Evolutionary conservation across 2,888 invertebrate species (phyloP).

Genomic region (Acheta domesticus): DNA sequence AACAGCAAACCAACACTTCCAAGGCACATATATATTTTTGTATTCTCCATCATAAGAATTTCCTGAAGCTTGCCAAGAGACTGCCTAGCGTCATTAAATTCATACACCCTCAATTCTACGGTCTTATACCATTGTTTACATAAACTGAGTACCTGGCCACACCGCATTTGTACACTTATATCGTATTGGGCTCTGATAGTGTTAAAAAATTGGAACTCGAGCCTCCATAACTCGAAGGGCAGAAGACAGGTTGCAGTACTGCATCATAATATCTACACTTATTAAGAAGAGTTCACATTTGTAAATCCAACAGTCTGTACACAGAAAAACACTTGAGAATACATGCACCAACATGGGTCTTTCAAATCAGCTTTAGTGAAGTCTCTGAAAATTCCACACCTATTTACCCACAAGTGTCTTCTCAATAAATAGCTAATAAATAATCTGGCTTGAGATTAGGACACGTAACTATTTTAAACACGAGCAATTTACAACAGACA

Average conservation of each 20-base stretch:
- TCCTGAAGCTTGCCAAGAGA: background rate
- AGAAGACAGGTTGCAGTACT: slow-evolving; percentile 19
- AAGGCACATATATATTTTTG: slow-evolving; percentile 29
- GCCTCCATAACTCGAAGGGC: slow-evolving; percentile 18
- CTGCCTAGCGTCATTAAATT: slow-evolving; percentile 12
- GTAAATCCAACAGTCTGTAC: slow-evolving; percentile 18
- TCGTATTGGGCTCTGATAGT: slow-evolving; percentile 42
- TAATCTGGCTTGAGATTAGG: background rate
- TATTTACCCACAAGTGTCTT: slow-evolving; percentile 20
- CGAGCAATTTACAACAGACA: slow-evolving; percentile 1
- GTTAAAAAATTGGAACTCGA: slow-evolving; percentile 22
- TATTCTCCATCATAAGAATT: background rate
- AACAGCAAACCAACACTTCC: slow-evolving; percentile 21
- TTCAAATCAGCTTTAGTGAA: background rate
- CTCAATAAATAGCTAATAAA: slow-evolving; percentile 10
- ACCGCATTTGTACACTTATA: slow-evolving; percentile 42
- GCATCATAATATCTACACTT: background rate
- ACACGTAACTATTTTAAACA: background rate
- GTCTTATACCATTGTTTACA: slow-evolving; percentile 3
- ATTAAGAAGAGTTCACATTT: background rate
- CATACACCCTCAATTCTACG: slow-evolving; percentile 18
- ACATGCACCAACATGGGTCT: background rate
- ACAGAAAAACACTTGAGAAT: background rate
- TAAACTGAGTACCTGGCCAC: slow-evolving; percentile 39
- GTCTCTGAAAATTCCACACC: background rate